Base-by-base conservation (phyloP, 2,797 vertebrate genomes). In the Anolis apletophallus region DNA sequence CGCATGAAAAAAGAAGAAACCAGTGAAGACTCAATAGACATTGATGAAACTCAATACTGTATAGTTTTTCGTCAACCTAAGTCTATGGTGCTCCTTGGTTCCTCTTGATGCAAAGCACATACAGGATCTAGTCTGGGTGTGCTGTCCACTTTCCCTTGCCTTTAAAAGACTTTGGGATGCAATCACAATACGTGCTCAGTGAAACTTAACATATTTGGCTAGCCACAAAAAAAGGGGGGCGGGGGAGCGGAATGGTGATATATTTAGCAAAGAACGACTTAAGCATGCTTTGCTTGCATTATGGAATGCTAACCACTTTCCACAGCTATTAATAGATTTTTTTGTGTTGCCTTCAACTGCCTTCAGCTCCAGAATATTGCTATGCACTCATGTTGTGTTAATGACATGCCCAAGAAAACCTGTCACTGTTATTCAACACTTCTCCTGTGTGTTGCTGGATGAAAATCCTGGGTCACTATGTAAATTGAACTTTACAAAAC, bases 401-500 rank as follows among this genome's bases (percentile, higher is more conserved):
- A 54, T 88, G 78, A 81, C 87, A 87, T 10, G 1, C 59, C 82
- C 73, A n/a, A 88, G 84, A 81, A 90, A 93, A 89, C 92, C 91
- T 88, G 59, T 90, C 21, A 89, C 91, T 85, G 90, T 89, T 89
- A 55, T 80, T 88, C 91, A 88, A 93, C 88, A 88, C 90, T 91
- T 94, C 73, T 54, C 36, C 85, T 83, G 72, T 88, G 84, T 88
- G 59, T 83, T 52, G 54, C 90, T 94, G 93, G 91, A 94, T 90
- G 1, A 91, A 94, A 95, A 90, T 89, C 91, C 90, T 92, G 89
- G 82, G 79, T 94, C 87, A 91, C 86, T 91, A 79, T 95, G 95
- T 95, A 96, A 95, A 96, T 96, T 96, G 95, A 93, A 14, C 92
- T 94, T 93, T 91, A 93, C 94, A 95, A 94, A 91, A 94, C 91